Conservation (phyloP, 2,888 invertebrate species). For the Baronia brevicornis region DNA sequence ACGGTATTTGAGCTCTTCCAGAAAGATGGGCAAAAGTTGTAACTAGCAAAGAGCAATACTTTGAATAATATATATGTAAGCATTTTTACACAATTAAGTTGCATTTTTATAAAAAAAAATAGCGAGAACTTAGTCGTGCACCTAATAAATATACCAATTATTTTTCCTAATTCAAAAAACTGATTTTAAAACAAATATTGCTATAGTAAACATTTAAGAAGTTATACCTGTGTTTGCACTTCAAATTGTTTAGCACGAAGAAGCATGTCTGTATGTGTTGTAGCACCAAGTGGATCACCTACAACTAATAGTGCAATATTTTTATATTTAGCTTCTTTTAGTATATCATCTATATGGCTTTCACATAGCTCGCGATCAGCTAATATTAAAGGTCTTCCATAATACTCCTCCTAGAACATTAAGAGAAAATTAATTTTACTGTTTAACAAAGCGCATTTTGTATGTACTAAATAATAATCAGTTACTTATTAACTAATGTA, state of each 20-base stretch:
- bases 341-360: constrained; percentile 88
- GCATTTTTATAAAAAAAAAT: too few species aligned
- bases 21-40: too few species aligned
- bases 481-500: too few species aligned
- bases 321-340: constrained; percentile 81
- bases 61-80: too few species aligned
- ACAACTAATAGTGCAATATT: constrained; percentile 95
- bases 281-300: constrained; percentile 98
- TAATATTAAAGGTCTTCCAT: constrained; percentile 85
- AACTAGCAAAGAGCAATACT: too few species aligned
- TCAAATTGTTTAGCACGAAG: constrained; percentile 88
- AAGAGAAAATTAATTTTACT: too few species aligned
- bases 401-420: constrained; percentile 88
- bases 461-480: too few species aligned
- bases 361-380: constrained; percentile 98
- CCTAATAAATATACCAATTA: constrained; percentile 1
- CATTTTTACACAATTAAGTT: background rate
- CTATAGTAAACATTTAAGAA: background rate
- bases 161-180: too few species aligned
- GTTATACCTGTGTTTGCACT: constrained; percentile 78
- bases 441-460: too few species aligned
- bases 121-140: too few species aligned
- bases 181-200: background rate
- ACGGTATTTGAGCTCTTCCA: too few species aligned
- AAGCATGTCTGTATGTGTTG: constrained; percentile 97